phyloP scores from a whole-genome alignment of 2,113 vertebrate species.

The Dascyllus trimaculatus region DNA sequence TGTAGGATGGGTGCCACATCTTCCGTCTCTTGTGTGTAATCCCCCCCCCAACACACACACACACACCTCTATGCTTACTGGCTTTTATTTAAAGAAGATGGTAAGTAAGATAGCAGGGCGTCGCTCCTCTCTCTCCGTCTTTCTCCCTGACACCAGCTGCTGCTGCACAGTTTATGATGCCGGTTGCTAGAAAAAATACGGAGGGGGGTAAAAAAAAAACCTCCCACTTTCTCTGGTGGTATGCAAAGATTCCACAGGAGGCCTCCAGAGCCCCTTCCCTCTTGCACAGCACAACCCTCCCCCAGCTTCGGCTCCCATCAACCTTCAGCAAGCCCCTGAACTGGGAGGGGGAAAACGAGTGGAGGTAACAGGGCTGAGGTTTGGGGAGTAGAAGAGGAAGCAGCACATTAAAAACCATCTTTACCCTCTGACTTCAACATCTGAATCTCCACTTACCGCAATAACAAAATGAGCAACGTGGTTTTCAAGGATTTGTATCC shows the following conservation, averaged over 20 bases:
- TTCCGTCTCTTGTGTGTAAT: slow-evolving; percentile 37
- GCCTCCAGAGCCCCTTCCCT: slow-evolving; percentile 66
- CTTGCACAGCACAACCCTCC: slow-evolving; percentile 46
- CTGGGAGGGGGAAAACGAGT: slow-evolving; percentile 5
- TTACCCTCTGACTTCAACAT: slow-evolving; percentile 19
- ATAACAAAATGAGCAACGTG: slow-evolving; percentile 31
- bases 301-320: slow-evolving; percentile 52
- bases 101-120: slow-evolving; percentile 66
- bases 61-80: slow-evolving; percentile 46
- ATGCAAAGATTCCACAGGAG: slow-evolving; percentile 74
- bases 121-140: slow-evolving; percentile 51
- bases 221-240: slow-evolving; percentile 70
- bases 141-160: slow-evolving; percentile 66
- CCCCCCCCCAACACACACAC: neutral
- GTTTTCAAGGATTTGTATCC: slow-evolving; percentile 42
- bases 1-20: slow-evolving; percentile 67
- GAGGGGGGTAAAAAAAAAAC: slow-evolving; percentile 21
- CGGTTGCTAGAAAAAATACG: slow-evolving; percentile 31
- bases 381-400: slow-evolving; percentile 29
- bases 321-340: slow-evolving; percentile 55
- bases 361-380: slow-evolving; percentile 43
- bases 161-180: slow-evolving; percentile 72
- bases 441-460: slow-evolving; percentile 12
- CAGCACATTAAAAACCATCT: slow-evolving; percentile 51
- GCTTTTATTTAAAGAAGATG: slow-evolving; percentile 74